Base-by-base conservation (phyloP, 30 jellyfish, hydroid and myxozoan species). In the Cassiopea andromeda region DNA sequence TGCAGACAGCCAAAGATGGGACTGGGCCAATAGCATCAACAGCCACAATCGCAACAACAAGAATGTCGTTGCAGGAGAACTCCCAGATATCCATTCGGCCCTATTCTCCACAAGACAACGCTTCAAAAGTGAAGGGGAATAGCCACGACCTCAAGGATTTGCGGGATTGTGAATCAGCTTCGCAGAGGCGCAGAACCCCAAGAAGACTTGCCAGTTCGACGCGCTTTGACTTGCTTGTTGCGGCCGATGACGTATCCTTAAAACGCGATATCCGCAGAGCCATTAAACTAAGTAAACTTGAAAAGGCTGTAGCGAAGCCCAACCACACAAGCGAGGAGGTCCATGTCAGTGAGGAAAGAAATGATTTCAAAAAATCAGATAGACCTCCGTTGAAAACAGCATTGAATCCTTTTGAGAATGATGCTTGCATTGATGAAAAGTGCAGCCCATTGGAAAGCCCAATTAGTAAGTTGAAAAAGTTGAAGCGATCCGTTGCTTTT, bases 401-500 rank as follows among this genome's bases (percentile, higher is more conserved):
- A 7, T n/a, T 75, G 54, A 64, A 78, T 10, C 46, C 9, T 2
- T 59, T 71, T 1, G 2, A 38, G 15, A 58, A 2, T 50, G 74
- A 70, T 12, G 3, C 70, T 43, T 7, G 16, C 13, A 69, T 45
- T 13, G 86, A 48, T 2, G 69, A 85, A 12, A 58, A 58, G 8
- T 64, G 64, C n/a, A 60, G n/a, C 2, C 43, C 50, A 66, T 14
- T 16, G 8, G 71, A 60, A 10, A 59, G 57, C 38, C 61, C 54
- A 5, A 60, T 85, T 19, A 18, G 18, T 44, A 58, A 57, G 9
- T 68, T 85, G 50, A 85, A 73, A 48, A 85, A 58, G 70, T 14
- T 89, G 78, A 89, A 89, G 48, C 97, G 92, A 16, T 91, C 97
- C 43, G 92, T 84, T 2, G 98, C 94, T 1, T 96, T 96, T 78